Percentiles rank a stretch among this genome's conserved stretches.
These are phyloP conservation scores for Sphaerolaimus hirsutus DNA, from an alignment of 2,888 invertebrate genomes.

Conservation along the genomic window DNA sequence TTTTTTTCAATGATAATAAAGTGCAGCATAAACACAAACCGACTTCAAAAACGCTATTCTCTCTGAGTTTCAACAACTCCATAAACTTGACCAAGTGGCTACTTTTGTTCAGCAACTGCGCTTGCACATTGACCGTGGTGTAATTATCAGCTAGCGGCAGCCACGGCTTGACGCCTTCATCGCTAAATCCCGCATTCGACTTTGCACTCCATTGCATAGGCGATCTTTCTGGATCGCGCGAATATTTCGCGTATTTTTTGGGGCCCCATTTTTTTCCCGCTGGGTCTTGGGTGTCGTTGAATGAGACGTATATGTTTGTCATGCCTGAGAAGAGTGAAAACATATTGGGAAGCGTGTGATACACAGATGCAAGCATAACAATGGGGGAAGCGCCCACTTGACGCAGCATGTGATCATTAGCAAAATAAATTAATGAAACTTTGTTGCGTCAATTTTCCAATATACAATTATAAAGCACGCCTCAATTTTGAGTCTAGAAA, in stretches of 20 bases:
- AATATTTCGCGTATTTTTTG: constrained; percentile 10
- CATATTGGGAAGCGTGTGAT: background rate
- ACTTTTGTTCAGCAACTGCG: background rate
- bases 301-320: constrained; percentile 9
- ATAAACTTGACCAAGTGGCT: too few relatives aligned
- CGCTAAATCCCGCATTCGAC: constrained; percentile 22
- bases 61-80: too few relatives aligned
- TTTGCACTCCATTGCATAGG: constrained; percentile 26
- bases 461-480: background rate
- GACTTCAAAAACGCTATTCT: too few relatives aligned
- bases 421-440: background rate
- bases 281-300: constrained; percentile 18
- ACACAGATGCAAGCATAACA: too few relatives aligned
- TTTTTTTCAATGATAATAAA: too few relatives aligned
- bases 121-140: constrained; percentile 7
- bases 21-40: too few relatives aligned
- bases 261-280: constrained; percentile 12
- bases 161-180: constrained; percentile 15
- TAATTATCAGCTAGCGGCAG: constrained; percentile 18
- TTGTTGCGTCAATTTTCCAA: background rate
- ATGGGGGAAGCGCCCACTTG: too few relatives aligned
- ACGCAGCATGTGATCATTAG: too few relatives aligned
- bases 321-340: background rate
- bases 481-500: background rate
- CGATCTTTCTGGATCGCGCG: constrained; percentile 21